These are phyloP conservation scores for Phycodurus eques DNA, from an alignment of 2,113 vertebrate species.

Conservation along the genomic window DNA sequence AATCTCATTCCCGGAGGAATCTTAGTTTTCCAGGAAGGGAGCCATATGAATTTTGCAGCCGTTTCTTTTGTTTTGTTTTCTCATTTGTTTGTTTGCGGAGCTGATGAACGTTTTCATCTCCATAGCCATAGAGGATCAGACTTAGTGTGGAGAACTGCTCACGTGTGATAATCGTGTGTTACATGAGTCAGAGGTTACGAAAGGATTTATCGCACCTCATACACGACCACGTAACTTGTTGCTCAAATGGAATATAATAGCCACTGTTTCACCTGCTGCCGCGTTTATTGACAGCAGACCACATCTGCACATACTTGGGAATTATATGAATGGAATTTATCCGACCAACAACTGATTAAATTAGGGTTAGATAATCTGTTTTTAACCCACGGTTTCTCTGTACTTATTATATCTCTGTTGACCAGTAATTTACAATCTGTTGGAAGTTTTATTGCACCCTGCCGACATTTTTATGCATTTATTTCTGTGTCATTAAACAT, in stretches of 20 bases:
- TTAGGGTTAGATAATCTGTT: conserved; percentile 43
- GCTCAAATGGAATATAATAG: conserved; percentile 8
- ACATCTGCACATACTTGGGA: background rate
- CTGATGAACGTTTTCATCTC: conserved; percentile 37
- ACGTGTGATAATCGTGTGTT: conserved; percentile 23
- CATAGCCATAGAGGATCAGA: conserved; percentile 37
- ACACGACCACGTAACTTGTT: conserved; percentile 7
- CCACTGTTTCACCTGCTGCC: background rate
- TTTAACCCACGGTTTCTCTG: conserved; percentile 32
- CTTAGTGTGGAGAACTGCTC: conserved; percentile 26
- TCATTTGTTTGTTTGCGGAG: conserved; percentile 10
- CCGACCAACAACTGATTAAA: conserved; percentile 49
- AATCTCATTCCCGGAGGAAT: conserved; percentile 30
- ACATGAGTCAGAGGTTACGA: conserved; percentile 14
- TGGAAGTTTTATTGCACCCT: background rate
- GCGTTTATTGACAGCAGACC: conserved; percentile 5
- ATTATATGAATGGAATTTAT: conserved; percentile 34
- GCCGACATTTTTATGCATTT: background rate
- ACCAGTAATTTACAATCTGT: conserved; percentile 12
- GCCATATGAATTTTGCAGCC: conserved; percentile 37
- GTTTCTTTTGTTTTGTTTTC: conserved; percentile 3
- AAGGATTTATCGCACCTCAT: conserved; percentile 14
- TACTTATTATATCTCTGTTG: conserved; percentile 56
- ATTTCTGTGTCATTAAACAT: background rate
- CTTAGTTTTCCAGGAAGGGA: conserved; percentile 30